Conservation (phyloP, 2,797 vertebrate species). For the Geotrypetes seraphini region DNA sequence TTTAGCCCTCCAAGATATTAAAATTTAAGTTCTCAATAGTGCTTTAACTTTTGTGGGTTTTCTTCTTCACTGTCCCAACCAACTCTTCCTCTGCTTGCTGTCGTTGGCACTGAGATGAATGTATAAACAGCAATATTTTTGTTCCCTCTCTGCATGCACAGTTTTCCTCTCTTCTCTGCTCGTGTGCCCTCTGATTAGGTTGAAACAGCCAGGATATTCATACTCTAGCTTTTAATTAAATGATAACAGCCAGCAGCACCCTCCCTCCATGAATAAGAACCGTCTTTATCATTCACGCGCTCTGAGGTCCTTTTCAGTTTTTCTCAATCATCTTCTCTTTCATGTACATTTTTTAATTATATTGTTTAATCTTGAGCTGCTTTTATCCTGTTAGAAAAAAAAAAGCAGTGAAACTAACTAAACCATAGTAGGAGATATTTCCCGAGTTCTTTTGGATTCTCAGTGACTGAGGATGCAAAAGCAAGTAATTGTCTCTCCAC, state of each 20-base stretch:
- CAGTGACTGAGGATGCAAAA: no score
- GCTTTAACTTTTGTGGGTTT: neutral
- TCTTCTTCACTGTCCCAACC: neutral
- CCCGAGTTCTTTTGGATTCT: no score
- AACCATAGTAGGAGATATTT: no score
- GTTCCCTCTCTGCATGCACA: neutral
- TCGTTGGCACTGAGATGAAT: slow-evolving; percentile 17
- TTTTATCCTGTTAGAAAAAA: no score
- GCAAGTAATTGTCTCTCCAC: no score
- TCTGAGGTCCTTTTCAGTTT: slow-evolving; percentile 6
- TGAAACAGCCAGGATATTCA: slow-evolving; percentile 5
- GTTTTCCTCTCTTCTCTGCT: neutral
- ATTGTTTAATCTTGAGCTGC: slow-evolving; percentile 19
- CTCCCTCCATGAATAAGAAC: slow-evolving; percentile 17
- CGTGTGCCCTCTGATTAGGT: slow-evolving; percentile 18
- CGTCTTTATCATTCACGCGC: slow-evolving; percentile 10
- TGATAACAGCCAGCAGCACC: slow-evolving; percentile 16
- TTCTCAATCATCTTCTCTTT: slow-evolving; percentile 4
- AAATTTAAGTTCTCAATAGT: no score
- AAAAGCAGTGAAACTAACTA: no score
- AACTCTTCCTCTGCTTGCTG: neutral
- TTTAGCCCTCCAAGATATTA: no score
- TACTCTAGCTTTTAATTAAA: slow-evolving; percentile 13
- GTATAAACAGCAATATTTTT: slow-evolving; percentile 1
- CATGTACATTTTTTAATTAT: slow-evolving; percentile 16